phyloP scores from a whole-genome alignment of 2,113 vertebrate genomes.

The Petromus typicus region DNA sequence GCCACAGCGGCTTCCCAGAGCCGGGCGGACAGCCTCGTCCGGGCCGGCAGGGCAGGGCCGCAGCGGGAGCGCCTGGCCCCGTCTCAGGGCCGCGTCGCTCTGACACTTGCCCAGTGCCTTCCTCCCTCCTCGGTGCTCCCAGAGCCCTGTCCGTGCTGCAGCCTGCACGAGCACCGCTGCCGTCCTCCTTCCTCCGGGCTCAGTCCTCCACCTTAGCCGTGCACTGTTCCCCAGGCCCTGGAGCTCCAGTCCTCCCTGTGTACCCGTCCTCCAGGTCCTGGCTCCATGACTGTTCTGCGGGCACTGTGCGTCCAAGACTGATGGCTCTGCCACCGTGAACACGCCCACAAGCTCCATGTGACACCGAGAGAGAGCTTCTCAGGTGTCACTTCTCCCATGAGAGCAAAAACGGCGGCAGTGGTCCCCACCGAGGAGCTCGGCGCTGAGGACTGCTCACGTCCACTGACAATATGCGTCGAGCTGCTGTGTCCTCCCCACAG shows the following conservation, averaged over 20 bases:
- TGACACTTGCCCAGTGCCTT: neutral
- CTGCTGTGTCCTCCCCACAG: neutral
- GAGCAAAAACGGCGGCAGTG: neutral
- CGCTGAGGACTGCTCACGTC: neutral
- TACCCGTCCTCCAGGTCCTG: neutral
- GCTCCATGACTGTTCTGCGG: neutral
- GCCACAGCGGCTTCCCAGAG: neutral
- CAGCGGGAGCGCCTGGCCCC: neutral
- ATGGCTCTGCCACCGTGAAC: neutral
- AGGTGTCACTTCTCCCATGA: neutral
- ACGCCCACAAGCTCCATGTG: neutral
- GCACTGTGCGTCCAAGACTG: neutral
- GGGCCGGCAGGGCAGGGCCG: neutral
- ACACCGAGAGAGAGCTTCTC: neutral
- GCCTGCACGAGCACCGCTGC: neutral
- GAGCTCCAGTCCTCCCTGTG: neutral
- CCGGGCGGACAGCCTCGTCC: neutral
- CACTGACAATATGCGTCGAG: neutral
- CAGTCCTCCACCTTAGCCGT: neutral
- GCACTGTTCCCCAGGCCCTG: neutral
- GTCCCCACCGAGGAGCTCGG: neutral
- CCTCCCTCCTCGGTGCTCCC: neutral
- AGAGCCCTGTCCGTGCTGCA: neutral
- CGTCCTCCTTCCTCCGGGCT: neutral
- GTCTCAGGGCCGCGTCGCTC: neutral